Percentiles rank a stretch among this genome's conserved stretches.
Conservation (phyloP, 2,888 invertebrate genomes). For the Nomada ferruginata region DNA sequence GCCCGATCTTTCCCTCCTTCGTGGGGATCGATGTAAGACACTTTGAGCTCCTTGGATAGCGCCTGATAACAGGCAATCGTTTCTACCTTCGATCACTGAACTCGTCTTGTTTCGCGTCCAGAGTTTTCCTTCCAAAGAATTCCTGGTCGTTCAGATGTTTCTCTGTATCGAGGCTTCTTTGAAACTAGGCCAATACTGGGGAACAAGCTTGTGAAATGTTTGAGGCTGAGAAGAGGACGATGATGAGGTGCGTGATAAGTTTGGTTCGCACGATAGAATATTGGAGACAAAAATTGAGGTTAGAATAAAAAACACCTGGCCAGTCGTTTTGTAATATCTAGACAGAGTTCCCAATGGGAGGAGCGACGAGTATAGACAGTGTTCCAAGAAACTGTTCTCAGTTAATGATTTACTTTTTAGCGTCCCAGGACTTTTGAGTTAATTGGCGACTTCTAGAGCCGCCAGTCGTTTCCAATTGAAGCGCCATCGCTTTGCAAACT, state of each 20-base stretch:
- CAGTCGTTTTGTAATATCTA: too few relatives aligned
- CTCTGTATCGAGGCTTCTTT: too few relatives aligned
- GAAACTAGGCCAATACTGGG: too few relatives aligned
- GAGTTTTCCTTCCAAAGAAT: not conserved
- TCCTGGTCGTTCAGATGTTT: not conserved
- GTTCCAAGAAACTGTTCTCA: constrained; percentile 10
- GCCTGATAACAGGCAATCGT: not conserved
- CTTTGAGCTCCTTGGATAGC: constrained; percentile 11
- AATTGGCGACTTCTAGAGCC: constrained; percentile 46
- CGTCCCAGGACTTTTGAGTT: constrained; percentile 42
- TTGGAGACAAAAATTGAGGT: too few relatives aligned
- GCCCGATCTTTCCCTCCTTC: not conserved
- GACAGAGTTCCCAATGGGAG: not conserved
- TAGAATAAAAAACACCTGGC: too few relatives aligned
- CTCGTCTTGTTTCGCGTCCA: not conserved
- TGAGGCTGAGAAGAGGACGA: too few relatives aligned
- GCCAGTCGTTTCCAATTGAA: constrained; percentile 47
- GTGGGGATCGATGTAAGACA: constrained; percentile 19
- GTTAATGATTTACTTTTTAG: constrained; percentile 53
- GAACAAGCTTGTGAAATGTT: too few relatives aligned
- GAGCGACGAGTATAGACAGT: not conserved
- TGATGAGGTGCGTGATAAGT: too few relatives aligned
- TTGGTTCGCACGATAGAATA: too few relatives aligned
- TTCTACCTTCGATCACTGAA: constrained; percentile 2
- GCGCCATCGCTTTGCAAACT: constrained; percentile 54